Evolutionary conservation across 2,888 invertebrate species (phyloP), one percentile per base, ranked within the genome.

Genomic region (Synergus gifuensis): DNA sequence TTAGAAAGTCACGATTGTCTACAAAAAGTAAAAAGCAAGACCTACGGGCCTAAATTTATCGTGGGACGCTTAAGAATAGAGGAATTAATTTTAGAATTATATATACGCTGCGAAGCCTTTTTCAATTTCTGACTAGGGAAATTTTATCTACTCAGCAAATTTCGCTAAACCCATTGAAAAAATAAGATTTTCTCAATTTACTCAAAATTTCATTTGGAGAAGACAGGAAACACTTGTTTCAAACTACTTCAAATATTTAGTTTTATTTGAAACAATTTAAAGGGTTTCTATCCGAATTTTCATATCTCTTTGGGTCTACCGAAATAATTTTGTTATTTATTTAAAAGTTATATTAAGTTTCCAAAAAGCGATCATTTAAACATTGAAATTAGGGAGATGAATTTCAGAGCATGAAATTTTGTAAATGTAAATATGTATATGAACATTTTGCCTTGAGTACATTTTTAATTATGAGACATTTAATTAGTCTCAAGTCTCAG

Each of bases 351-450:
- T 16, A 69, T 49, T n/a, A 69, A 69, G 49, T 49, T 49, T 49
- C 28, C 46, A 49, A 69, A 69, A 22, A 36, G 69, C 58, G 58
- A 58, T 18, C n/a, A 11, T 58, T 58, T 58, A 22, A 62, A 62
- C 11, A 7, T 73, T 73, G 40, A 40, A 73, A 16, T 40, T 36
- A 54, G 40, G 36, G 40, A n/a, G 58, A 73, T 54, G 54, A 54
- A 73, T 73, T 73, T 73, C 54, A 58, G 54, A 73, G 54, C n/a
- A 46, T 73, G 54, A 73, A 58, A 36, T 54, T 73, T 73, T 16
- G 36, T 73, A 54, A 58, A 12, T 73, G 73, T 73, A 73, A 73
- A 73, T 73, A 73, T 73, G 54, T 54, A 54, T 73, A 66, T 42
- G 66, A 40, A 66, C 16, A 66, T 66, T 44, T 42, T 18, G 8